phyloP scores from a whole-genome alignment of 2,797 vertebrate genomes.

The Poeciliopsis infans region DNA sequence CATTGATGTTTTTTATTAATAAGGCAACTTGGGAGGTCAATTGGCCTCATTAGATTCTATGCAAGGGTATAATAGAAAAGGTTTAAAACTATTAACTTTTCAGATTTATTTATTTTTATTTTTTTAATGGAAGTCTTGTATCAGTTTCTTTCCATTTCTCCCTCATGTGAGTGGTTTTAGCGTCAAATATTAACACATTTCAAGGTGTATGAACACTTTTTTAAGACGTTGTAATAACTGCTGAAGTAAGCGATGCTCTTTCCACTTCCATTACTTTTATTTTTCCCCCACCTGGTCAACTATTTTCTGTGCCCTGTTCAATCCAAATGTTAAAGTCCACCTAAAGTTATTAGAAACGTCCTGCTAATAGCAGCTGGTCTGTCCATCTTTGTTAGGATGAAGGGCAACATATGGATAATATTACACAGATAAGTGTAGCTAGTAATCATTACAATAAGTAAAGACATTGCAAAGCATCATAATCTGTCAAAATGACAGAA shows the following conservation, averaged over 20 bases:
- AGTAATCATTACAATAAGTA: conserved; percentile 47
- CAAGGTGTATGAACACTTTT: neutral
- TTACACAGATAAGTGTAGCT: conserved; percentile 37
- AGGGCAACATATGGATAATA: conserved; percentile 24
- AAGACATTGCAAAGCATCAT: conserved; percentile 39
- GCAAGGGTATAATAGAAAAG: neutral
- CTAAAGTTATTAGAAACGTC: conserved; percentile 30
- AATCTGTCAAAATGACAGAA: conserved; percentile 39
- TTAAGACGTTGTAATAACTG: conserved; percentile 29
- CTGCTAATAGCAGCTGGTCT: conserved; percentile 23
- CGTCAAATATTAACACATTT: neutral
- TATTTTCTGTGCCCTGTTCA: conserved; percentile 42
- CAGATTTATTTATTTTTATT: neutral
- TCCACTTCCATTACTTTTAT: conserved; percentile 18
- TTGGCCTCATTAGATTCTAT: neutral
- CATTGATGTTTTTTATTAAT: neutral
- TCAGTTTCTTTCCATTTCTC: neutral
- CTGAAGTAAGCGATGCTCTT: conserved; percentile 21
- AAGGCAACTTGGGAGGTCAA: too few relatives aligned
- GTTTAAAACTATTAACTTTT: neutral
- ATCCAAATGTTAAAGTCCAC: conserved; percentile 17
- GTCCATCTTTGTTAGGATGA: conserved; percentile 17
- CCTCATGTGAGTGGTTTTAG: neutral
- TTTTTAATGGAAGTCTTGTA: neutral
- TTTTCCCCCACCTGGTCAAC: conserved; percentile 23